phyloP scores from a whole-genome alignment of 2,888 invertebrate species.

The Latrodectus hesperus region DNA sequence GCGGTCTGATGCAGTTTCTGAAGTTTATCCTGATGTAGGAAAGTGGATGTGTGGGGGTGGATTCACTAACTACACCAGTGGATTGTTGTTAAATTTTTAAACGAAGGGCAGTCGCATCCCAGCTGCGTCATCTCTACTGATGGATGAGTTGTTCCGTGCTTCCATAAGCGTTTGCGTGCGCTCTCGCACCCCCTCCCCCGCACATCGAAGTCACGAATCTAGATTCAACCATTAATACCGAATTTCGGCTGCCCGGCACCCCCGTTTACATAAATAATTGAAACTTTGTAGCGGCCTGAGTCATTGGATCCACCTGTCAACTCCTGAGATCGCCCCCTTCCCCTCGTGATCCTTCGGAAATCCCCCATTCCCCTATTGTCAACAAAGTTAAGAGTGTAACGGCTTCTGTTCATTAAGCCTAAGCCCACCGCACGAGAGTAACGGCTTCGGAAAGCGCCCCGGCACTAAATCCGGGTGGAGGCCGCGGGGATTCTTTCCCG shows the following conservation, averaged over 20 bases:
- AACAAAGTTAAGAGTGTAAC: conserved; percentile 57
- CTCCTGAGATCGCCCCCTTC: conserved; percentile 35
- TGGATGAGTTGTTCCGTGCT: conserved; percentile 1
- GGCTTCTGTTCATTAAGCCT: conserved; percentile 66
- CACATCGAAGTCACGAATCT: conserved; percentile 47
- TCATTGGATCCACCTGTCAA: conserved; percentile 66
- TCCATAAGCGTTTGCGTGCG: conserved; percentile 25
- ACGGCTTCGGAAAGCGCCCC: not conserved
- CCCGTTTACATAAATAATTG: conserved; percentile 69
- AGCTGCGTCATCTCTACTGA: not conserved
- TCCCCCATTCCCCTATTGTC: conserved; percentile 51
- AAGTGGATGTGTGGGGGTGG: too few relatives aligned
- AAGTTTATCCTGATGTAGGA: too few relatives aligned
- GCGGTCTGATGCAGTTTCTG: too few relatives aligned
- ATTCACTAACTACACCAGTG: too few relatives aligned
- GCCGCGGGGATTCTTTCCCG: conserved; percentile 17
- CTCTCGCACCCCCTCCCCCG: not conserved
- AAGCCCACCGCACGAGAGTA: conserved; percentile 42
- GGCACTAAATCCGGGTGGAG: conserved; percentile 20
- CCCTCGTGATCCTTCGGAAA: conserved; percentile 45
- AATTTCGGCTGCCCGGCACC: conserved; percentile 42
- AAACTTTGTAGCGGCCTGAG: conserved; percentile 60
- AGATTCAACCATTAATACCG: conserved; percentile 61
- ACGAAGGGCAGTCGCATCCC: not conserved
- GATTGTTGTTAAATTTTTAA: not conserved